A percentile compares a stretch with the other conserved stretches of the same genome.
Conservation (phyloP, 2,113 vertebrate genomes). For the Rhinolophus ferrumequinum region DNA sequence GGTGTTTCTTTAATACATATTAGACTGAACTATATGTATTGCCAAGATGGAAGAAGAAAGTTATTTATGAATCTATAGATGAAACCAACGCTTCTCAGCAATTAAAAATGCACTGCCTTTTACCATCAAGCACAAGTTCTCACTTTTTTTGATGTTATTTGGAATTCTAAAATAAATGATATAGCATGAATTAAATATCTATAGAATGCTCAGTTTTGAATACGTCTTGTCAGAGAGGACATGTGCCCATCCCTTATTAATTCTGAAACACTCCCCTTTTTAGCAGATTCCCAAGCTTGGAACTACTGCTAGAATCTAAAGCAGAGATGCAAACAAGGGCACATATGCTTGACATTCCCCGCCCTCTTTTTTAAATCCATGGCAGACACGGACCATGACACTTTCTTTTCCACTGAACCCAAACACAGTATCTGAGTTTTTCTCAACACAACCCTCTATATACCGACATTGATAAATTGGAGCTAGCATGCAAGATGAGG, state of each 20-base stretch:
- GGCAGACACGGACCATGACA: neutral
- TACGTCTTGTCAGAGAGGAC: neutral
- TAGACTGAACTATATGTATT: neutral
- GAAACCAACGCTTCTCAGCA: neutral
- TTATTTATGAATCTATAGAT: neutral
- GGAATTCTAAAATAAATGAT: conserved; percentile 42
- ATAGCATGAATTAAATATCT: neutral
- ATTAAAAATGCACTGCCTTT: neutral
- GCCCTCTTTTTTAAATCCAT: neutral
- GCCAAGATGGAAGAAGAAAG: neutral
- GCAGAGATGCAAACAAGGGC: neutral
- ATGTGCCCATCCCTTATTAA: neutral
- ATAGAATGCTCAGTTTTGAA: neutral
- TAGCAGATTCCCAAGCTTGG: neutral
- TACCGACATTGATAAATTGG: neutral
- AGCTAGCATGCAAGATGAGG: neutral
- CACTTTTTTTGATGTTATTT: neutral
- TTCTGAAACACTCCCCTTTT: neutral
- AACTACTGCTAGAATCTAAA: neutral
- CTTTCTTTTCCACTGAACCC: neutral
- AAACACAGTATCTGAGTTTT: neutral
- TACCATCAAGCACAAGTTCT: neutral
- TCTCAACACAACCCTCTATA: neutral
- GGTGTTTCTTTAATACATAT: neutral
- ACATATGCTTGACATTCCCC: neutral